These are phyloP conservation scores for Helleia helle DNA, from an alignment of 2,888 invertebrate genomes.

Conservation along the genomic window DNA sequence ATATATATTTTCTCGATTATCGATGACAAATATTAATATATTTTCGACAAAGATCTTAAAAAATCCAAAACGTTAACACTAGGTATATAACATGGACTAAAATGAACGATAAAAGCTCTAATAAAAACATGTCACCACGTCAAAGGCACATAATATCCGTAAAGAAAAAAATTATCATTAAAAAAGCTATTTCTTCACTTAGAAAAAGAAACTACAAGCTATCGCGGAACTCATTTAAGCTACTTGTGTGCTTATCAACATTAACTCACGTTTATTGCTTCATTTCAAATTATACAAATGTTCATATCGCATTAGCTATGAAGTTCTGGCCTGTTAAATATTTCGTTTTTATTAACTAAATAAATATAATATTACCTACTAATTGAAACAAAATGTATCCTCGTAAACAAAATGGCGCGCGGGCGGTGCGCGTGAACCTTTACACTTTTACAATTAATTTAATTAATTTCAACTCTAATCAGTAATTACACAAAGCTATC, in stretches of 20 bases:
- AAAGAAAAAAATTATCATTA: slow-evolving; percentile 45
- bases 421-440: slow-evolving; percentile 19
- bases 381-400: slow-evolving; percentile 39
- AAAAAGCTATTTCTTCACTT: slow-evolving; percentile 65
- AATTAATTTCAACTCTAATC: slow-evolving; percentile 65
- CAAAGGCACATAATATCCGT: slow-evolving; percentile 64
- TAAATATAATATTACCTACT: slow-evolving; percentile 56
- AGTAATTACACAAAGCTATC: slow-evolving; percentile 73
- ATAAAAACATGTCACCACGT: slow-evolving; percentile 45
- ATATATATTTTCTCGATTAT: not conserved
- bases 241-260: slow-evolving; percentile 17
- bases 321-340: slow-evolving; percentile 9
- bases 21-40: slow-evolving; percentile 5
- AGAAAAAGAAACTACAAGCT: slow-evolving; percentile 33
- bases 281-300: slow-evolving; percentile 9
- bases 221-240: slow-evolving; percentile 16
- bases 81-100: slow-evolving; percentile 27
- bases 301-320: slow-evolving; percentile 1
- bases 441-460: slow-evolving; percentile 25
- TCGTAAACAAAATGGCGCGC: slow-evolving; percentile 38
- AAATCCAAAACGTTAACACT: slow-evolving; percentile 9
- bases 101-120: slow-evolving; percentile 33
- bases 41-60: slow-evolving; percentile 9
- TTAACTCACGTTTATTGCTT: slow-evolving; percentile 13
- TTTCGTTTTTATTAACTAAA: slow-evolving; percentile 49